Base-by-base conservation (phyloP, 2,888 invertebrate genomes). In the Spatulosminthurus flaviceps region DNA sequence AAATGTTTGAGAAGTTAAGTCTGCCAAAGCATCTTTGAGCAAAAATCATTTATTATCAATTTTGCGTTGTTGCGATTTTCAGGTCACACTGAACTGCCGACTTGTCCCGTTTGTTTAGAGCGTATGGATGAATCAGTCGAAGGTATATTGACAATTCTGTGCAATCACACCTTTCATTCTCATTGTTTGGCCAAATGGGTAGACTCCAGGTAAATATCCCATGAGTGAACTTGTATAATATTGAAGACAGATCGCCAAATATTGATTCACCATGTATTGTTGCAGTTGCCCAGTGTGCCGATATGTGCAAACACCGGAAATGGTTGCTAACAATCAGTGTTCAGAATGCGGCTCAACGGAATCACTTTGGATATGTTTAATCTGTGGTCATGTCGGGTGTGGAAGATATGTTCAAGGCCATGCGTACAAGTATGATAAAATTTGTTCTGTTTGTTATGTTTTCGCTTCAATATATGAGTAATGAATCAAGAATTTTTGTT, bases 41-140 rank as follows among this genome's bases (percentile, higher is more conserved):
- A n/a, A n/a, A n/a, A n/a, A n/a, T n/a, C n/a, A n/a, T n/a, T n/a
- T n/a, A n/a, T n/a, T n/a, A n/a, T n/a, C n/a, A n/a, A n/a, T n/a
- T n/a, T n/a, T n/a, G n/a, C n/a, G n/a, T 9, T 21, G 60, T 60
- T 66, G 26, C 22, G 22, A 21, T 13, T 41, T 0, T 89, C 92
- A 7, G 93, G 93, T 0, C 95, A 96, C 87, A 97, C 96, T 0
- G 99, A 99, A 88, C 89, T 99, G 81, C 99, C 99, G 19, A 96
- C 95, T 4, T 99, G 99, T 88, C 96, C 98, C 1, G 97, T 98
- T 16, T 98, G 97, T 87, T 88, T 97, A 77, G 98, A 99, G 89
- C 92, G 97, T 80, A 95, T 96, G 98, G 99, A 99, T 88, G 99
- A 99, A 89, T 96, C 97, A 85, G 96, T 98, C 16, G 97, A 98